phyloP scores from a whole-genome alignment of 2,113 vertebrate genomes.

The Arizona elegans region DNA sequence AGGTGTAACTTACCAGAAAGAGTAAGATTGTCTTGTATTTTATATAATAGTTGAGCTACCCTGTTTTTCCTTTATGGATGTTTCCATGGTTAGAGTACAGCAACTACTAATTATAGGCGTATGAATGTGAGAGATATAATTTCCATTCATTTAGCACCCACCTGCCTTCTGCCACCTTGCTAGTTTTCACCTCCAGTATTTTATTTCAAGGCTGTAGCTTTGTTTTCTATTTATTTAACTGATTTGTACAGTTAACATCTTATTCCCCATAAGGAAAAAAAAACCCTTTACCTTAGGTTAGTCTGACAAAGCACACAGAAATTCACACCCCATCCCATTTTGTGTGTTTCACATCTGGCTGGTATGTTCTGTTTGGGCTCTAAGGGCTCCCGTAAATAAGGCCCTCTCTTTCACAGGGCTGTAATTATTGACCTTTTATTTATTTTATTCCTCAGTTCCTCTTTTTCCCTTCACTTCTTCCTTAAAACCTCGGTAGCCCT shows the following conservation, averaged over 20 bases:
- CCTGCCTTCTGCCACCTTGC: constrained; percentile 15
- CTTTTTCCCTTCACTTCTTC: neutral
- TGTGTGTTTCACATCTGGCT: neutral
- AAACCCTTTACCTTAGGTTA: constrained; percentile 19
- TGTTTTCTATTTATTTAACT: constrained; percentile 17
- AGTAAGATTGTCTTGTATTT: neutral
- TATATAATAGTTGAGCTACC: neutral
- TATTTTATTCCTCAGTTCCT: constrained; percentile 22
- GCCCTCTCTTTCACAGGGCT: constrained; percentile 18
- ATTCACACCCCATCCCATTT: neutral
- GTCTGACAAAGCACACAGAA: constrained; percentile 1
- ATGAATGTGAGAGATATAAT: neutral
- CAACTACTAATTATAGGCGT: neutral
- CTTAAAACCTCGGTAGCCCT: constrained; percentile 9
- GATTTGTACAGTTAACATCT: neutral
- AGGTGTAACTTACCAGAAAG: neutral
- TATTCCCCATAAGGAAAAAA: neutral
- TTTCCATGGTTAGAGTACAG: constrained; percentile 2
- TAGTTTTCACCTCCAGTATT: constrained; percentile 30
- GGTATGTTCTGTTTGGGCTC: constrained; percentile 37
- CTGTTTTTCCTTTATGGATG: neutral
- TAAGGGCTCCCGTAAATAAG: neutral
- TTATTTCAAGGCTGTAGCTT: neutral
- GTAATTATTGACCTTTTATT: constrained; percentile 24
- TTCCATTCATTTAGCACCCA: constrained; percentile 1